Percentiles rank a stretch among this genome's conserved stretches.
phyloP scores from a whole-genome alignment of 2,888 invertebrate species.

The Idaea dimidiata region DNA sequence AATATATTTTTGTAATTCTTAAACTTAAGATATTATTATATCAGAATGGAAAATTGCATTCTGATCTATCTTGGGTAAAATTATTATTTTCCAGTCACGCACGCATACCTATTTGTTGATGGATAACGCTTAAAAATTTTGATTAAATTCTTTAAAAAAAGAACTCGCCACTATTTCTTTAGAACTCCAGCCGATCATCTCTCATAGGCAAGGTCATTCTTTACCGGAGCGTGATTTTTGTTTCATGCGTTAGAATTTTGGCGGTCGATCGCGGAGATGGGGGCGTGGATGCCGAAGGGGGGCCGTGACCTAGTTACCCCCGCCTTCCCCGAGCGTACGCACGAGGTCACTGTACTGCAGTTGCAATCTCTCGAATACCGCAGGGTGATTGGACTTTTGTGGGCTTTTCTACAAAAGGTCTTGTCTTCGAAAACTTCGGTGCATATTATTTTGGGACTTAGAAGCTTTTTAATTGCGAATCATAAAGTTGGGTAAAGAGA shows the following conservation, averaged over 20 bases:
- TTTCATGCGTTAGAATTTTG: constrained; percentile 50
- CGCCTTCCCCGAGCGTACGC: constrained; percentile 66
- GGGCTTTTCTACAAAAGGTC: constrained; percentile 6
- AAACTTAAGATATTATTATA: too few relatives aligned
- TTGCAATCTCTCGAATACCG: constrained; percentile 70
- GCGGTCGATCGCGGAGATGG: constrained; percentile 70
- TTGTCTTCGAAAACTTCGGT: constrained; percentile 2
- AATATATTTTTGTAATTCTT: too few relatives aligned
- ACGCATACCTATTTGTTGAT: too few relatives aligned
- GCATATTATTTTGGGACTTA: not conserved
- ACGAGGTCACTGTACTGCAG: constrained; percentile 80
- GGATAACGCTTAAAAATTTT: too few relatives aligned
- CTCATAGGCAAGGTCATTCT: constrained; percentile 13
- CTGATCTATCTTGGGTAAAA: too few relatives aligned
- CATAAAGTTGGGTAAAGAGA: not conserved
- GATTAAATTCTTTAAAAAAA: too few relatives aligned
- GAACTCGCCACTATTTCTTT: too few relatives aligned
- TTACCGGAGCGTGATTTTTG: constrained; percentile 21
- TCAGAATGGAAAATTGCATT: too few relatives aligned
- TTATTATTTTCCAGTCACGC: too few relatives aligned
- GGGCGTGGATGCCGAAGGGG: constrained; percentile 42
- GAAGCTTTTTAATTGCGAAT: not conserved
- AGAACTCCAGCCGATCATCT: not conserved
- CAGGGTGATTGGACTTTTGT: constrained; percentile 64
- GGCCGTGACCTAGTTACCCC: constrained; percentile 63